phyloP scores from a whole-genome alignment of 2,888 invertebrate genomes.

The Diarsia brunnea region DNA sequence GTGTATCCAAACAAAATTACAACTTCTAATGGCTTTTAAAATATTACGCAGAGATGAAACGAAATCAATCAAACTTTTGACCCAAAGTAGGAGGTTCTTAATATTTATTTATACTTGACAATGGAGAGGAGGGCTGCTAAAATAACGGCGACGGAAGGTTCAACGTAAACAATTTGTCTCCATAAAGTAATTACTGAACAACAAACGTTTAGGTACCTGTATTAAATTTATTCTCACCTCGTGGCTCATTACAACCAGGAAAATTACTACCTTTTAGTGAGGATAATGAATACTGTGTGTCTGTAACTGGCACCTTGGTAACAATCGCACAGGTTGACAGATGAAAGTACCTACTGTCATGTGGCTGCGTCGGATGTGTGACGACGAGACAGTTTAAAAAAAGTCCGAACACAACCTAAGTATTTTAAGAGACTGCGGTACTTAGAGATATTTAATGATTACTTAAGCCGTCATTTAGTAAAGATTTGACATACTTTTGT shows the following conservation, averaged over 20 bases:
- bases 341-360: background rate
- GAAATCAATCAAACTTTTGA: slow-evolving; percentile 43
- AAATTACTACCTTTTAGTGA: background rate
- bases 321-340: background rate
- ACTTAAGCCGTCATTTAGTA: no score
- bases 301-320: background rate
- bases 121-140: background rate
- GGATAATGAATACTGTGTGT: background rate
- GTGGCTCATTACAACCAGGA: background rate
- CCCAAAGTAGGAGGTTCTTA: background rate
- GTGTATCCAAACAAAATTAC: background rate
- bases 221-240: background rate
- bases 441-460: no score
- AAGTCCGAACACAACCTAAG: background rate
- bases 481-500: no score
- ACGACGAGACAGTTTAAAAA: background rate
- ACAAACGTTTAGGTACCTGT: slow-evolving; percentile 11
- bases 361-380: background rate
- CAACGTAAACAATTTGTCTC: slow-evolving; percentile 24
- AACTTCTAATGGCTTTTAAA: slow-evolving; percentile 22
- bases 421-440: no score
- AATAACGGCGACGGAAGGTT: background rate
- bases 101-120: background rate
- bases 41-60: slow-evolving; percentile 35
- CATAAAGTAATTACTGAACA: slow-evolving; percentile 33